Percentiles rank a stretch among this genome's conserved stretches.
These are phyloP conservation scores for Phyllostomus hastatus DNA, from an alignment of 2,113 vertebrate genomes.

Conservation along the genomic window DNA sequence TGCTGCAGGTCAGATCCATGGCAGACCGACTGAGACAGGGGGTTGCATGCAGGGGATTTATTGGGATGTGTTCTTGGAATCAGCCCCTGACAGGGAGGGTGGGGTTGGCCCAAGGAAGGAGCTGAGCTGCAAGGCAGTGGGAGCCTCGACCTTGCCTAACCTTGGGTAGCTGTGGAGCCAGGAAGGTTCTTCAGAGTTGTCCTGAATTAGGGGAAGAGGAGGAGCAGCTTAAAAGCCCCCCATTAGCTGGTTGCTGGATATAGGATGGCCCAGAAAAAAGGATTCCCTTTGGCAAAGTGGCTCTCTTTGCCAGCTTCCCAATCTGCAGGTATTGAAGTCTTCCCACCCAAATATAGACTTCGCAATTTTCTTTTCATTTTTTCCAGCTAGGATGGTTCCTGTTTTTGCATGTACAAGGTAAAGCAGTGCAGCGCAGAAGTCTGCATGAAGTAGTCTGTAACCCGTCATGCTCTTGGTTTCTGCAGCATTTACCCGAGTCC, in stretches of 20 bases:
- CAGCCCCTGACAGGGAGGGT: fast-evolving
- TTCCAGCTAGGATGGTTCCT: not conserved
- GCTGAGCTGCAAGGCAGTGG: not conserved
- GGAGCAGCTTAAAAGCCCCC: not conserved
- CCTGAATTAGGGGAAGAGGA: not conserved
- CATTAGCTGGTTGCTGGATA: not conserved
- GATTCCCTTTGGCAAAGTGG: not conserved
- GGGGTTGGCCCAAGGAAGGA: fast-evolving
- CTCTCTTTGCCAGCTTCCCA: not conserved
- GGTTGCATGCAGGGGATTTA: not conserved
- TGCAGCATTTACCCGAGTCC: fast-evolving
- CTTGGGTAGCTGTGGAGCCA: not conserved
- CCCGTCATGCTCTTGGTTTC: fast-evolving
- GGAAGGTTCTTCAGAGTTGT: not conserved
- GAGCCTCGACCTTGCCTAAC: fast-evolving
- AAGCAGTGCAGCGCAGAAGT: not conserved
- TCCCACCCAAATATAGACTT: not conserved
- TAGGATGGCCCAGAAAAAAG: not conserved
- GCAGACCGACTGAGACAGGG: not conserved
- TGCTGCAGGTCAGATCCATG: fast-evolving
- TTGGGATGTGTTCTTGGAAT: not conserved
- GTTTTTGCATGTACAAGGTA: not conserved
- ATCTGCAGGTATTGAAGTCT: not conserved
- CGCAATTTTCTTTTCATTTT: not conserved
- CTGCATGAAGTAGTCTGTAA: not conserved